phyloP scores from a whole-genome alignment of 2,888 invertebrate species.

The Drosophila anomalata region DNA sequence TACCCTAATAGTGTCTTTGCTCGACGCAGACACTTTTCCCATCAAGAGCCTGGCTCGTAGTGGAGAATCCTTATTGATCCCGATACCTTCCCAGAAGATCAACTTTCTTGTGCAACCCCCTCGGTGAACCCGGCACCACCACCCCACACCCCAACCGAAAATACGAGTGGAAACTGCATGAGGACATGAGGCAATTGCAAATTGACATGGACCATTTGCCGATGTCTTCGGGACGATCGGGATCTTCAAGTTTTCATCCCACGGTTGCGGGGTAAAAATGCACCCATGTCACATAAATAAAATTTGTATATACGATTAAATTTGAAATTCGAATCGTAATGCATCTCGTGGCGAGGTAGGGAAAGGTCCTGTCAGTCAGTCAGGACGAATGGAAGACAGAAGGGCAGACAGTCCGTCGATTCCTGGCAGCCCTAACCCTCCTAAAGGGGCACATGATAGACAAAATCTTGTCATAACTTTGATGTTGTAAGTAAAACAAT shows the following conservation, averaged over 20 bases:
- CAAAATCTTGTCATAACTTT: slow-evolving; percentile 82
- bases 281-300: slow-evolving; percentile 79
- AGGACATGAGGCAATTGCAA: slow-evolving; percentile 42
- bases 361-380: slow-evolving; percentile 58
- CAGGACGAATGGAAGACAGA: not conserved
- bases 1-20: not conserved
- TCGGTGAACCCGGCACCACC: slow-evolving; percentile 7
- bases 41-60: not conserved
- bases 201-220: slow-evolving; percentile 70
- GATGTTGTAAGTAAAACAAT: slow-evolving; percentile 77
- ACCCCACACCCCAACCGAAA: slow-evolving; percentile 21
- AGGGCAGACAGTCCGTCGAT: slow-evolving; percentile 42
- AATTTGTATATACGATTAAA: slow-evolving; percentile 78
- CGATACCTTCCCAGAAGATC: slow-evolving; percentile 38
- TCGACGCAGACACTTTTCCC: slow-evolving; percentile 10
- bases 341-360: slow-evolving; percentile 53
- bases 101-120: slow-evolving; percentile 40
- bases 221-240: slow-evolving; percentile 26
- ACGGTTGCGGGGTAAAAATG: slow-evolving; percentile 60
- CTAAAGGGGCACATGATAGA: slow-evolving; percentile 66
- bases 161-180: slow-evolving; percentile 45
- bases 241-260: slow-evolving; percentile 58
- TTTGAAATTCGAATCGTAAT: slow-evolving; percentile 78
- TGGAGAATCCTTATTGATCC: slow-evolving; percentile 22
- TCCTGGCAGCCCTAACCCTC: slow-evolving; percentile 61